Conservation (phyloP, 2,797 vertebrate species). For the Muscicapa comitata region DNA sequence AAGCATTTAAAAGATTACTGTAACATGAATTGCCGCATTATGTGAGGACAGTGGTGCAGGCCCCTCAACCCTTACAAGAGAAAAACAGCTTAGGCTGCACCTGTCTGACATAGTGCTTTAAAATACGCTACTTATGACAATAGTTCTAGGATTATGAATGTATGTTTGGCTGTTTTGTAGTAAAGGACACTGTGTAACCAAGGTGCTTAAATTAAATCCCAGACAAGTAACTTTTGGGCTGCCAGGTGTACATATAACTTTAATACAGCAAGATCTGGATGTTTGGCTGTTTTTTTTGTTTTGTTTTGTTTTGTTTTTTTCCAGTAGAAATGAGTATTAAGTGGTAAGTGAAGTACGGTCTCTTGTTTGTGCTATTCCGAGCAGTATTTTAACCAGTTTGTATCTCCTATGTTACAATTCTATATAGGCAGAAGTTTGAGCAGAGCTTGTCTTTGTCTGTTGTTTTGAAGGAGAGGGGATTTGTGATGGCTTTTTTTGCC, state of each 20-base stretch:
- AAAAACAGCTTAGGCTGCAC: conserved; percentile 1
- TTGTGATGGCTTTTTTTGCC: conserved; percentile 37
- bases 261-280: conserved; percentile 64
- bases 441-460: conserved; percentile 68
- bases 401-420: conserved; percentile 68
- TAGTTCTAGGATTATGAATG: conserved; percentile 71
- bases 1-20: conserved; percentile 71
- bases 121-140: conserved; percentile 46
- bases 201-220: conserved; percentile 75
- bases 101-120: conserved; percentile 67
- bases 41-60: background rate
- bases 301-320: background rate
- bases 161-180: conserved; percentile 74
- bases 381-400: conserved; percentile 72
- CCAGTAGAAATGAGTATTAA: conserved; percentile 62
- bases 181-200: conserved; percentile 72
- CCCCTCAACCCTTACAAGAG: conserved; percentile 15
- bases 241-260: conserved; percentile 68
- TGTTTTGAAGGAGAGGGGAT: conserved; percentile 39
- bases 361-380: conserved; percentile 74
- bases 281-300: conserved; percentile 9
- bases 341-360: conserved; percentile 75
- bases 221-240: conserved; percentile 62
- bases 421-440: conserved; percentile 54
- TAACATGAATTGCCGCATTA: conserved; percentile 42